A percentile compares a stretch with the other conserved stretches of the same genome.
phyloP scores from a whole-genome alignment of 2,113 vertebrate species.

The Corvus cornix region DNA sequence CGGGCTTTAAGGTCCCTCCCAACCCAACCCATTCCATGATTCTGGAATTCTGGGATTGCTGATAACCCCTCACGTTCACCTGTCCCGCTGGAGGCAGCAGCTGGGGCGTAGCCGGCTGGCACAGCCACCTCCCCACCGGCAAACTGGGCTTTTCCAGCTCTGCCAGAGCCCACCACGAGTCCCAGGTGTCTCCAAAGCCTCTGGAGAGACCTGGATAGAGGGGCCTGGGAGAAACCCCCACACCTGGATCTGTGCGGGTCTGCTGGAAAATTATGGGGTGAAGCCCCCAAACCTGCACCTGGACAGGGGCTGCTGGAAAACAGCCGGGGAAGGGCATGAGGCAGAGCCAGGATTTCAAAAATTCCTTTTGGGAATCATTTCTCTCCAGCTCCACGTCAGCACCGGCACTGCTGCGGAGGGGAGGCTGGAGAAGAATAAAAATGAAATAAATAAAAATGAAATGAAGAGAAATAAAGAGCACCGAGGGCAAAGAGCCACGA shows the following conservation, averaged over 20 bases:
- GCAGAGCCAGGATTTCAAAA: not conserved
- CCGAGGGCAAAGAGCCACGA: not conserved
- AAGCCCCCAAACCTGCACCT: not conserved
- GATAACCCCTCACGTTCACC: not conserved
- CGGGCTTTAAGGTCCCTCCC: not conserved
- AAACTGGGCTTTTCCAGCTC: not conserved
- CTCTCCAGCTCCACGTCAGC: conserved; percentile 6
- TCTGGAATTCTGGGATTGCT: not conserved
- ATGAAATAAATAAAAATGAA: not conserved
- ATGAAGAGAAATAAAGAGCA: not conserved
- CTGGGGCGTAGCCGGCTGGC: not conserved
- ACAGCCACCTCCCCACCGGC: not conserved
- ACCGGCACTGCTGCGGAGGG: not conserved
- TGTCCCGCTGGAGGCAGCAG: not conserved
- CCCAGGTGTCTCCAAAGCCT: not conserved
- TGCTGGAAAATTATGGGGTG: not conserved
- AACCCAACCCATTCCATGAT: not conserved
- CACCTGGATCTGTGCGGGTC: not conserved
- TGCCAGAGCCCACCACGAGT: not conserved
- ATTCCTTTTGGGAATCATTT: not conserved
- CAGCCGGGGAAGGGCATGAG: not conserved
- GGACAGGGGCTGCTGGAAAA: not conserved
- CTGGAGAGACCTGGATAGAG: not conserved
- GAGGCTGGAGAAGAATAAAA: not conserved
- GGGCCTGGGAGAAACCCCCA: not conserved